Evolutionary conservation across 2,888 invertebrate species (phyloP).

Genomic region (Lobophora halterata): DNA sequence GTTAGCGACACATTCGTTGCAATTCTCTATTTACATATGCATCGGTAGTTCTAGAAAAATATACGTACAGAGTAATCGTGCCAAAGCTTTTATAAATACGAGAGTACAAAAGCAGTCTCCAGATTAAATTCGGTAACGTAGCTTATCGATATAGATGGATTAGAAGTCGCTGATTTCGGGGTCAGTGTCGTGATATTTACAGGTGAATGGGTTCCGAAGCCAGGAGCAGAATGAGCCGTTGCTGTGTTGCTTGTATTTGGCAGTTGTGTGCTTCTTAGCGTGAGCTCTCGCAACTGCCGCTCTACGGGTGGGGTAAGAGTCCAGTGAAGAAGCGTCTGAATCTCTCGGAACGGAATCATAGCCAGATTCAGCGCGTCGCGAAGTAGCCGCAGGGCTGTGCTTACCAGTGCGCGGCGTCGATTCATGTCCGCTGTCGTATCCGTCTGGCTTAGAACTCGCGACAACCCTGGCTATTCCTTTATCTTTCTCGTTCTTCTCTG

Average conservation of each 20-base stretch:
- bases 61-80: conserved; percentile 66
- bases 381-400: conserved; percentile 89
- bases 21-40: conserved; percentile 63
- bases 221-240: conserved; percentile 88
- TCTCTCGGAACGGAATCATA: conserved; percentile 95
- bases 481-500: conserved; percentile 83
- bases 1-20: conserved; percentile 53
- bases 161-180: conserved; percentile 85
- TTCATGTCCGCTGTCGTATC: conserved; percentile 92
- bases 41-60: conserved; percentile 72
- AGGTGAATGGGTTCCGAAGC: conserved; percentile 88
- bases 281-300: conserved; percentile 75
- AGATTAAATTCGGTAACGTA: conserved; percentile 82
- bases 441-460: conserved; percentile 85
- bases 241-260: conserved; percentile 85
- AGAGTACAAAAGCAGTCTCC: conserved; percentile 82
- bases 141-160: conserved; percentile 65
- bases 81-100: conserved; percentile 72
- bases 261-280: conserved; percentile 78
- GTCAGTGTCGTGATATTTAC: conserved; percentile 87
- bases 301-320: conserved; percentile 82
- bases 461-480: conserved; percentile 84
- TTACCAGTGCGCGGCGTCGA: conserved; percentile 91
- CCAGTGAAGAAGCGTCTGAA: conserved; percentile 92
- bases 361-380: conserved; percentile 91